phyloP scores from a whole-genome alignment of 1,140 invertebrate species.

The Micrasema longulum region DNA sequence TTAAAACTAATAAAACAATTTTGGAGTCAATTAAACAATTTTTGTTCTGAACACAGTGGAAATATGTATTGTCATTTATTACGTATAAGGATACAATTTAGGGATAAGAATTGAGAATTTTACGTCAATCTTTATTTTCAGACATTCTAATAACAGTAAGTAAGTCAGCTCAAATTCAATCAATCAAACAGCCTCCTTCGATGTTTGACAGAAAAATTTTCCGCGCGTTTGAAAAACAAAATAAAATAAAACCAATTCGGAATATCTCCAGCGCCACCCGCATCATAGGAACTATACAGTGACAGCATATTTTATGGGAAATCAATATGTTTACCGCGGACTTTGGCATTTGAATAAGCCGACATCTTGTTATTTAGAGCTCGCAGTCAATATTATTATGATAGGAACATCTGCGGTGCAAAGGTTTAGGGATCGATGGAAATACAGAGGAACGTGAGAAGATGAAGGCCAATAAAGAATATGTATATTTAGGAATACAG shows the following conservation, averaged over 20 bases:
- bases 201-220: neutral
- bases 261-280: slow-evolving; percentile 7
- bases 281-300: slow-evolving; percentile 14
- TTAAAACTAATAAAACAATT: too few species aligned
- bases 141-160: neutral
- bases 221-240: slow-evolving; percentile 2
- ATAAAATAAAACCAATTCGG: neutral
- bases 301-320: slow-evolving; percentile 35
- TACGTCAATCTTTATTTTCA: too few species aligned
- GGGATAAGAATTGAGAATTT: too few species aligned
- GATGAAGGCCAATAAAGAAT: too few species aligned
- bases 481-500: too few species aligned
- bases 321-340: slow-evolving; percentile 28
- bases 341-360: slow-evolving; percentile 14
- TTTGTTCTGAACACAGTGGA: too few species aligned
- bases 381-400: slow-evolving; percentile 19
- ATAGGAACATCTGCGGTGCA: slow-evolving; percentile 11
- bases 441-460: too few species aligned
- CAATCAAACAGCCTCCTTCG: neutral
- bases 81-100: too few species aligned
- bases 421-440: too few species aligned
- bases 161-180: neutral
- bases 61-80: too few species aligned
- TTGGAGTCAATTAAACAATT: too few species aligned
- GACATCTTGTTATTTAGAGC: slow-evolving; percentile 28